Conservation (phyloP, 2,888 invertebrate species). For the Acrobasis consociella region DNA sequence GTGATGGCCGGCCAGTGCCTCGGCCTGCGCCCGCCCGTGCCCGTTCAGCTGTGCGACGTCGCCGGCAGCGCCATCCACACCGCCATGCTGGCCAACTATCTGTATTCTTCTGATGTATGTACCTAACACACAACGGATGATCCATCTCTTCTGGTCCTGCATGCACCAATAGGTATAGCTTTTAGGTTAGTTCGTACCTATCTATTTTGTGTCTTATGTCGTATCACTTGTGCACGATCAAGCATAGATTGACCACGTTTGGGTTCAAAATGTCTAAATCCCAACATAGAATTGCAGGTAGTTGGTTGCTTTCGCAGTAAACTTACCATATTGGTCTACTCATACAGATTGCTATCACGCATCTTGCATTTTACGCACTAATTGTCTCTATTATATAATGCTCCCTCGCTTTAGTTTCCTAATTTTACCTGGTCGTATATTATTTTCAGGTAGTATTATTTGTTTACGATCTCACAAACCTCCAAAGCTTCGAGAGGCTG, state of each 20-base stretch:
- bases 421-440: not conserved
- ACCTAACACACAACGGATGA: not conserved
- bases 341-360: too few species aligned
- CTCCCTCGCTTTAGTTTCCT: not conserved
- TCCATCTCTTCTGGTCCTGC: too few species aligned
- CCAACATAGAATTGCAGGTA: too few species aligned
- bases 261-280: too few species aligned
- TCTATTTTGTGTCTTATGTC: too few species aligned
- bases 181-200: too few species aligned
- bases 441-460: conserved; percentile 87
- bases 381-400: not conserved
- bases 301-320: too few species aligned
- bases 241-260: too few species aligned
- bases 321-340: too few species aligned
- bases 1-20: conserved; percentile 73
- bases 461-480: conserved; percentile 92
- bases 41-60: conserved; percentile 92
- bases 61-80: conserved; percentile 90
- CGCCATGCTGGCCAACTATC: conserved; percentile 89
- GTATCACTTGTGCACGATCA: too few species aligned
- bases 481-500: conserved; percentile 90
- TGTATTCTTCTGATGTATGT: conserved; percentile 87
- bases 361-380: too few species aligned
- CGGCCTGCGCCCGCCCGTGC: conserved; percentile 75
- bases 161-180: too few species aligned